A percentile compares a stretch with the other conserved stretches of the same genome.
Evolutionary conservation across 2,888 invertebrate genomes (phyloP).

Genomic region (Ectemnius cavifrons): DNA sequence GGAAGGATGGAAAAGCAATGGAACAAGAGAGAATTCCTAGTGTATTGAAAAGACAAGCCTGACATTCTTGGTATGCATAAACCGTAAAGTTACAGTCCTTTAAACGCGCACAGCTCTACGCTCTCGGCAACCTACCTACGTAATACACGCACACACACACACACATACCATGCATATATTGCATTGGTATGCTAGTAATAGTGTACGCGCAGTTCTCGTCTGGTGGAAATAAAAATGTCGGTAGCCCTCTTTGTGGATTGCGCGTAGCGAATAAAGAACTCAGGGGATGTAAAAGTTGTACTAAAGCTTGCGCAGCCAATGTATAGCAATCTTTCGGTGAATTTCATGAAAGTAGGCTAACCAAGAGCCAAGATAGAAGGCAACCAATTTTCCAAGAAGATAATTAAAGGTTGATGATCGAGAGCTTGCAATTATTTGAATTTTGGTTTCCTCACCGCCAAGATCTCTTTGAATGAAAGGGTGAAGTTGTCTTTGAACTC

Average conservation of each 20-base stretch:
- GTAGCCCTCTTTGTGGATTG: not conserved
- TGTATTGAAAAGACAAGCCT: slow-evolving; percentile 10
- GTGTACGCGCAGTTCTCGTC: slow-evolving; percentile 2
- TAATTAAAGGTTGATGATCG: too few relatives aligned
- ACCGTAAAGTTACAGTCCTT: slow-evolving; percentile 21
- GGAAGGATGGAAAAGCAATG: not conserved
- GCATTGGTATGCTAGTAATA: too few relatives aligned
- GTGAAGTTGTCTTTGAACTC: too few relatives aligned
- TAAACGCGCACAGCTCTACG: slow-evolving; percentile 2
- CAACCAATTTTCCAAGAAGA: too few relatives aligned
- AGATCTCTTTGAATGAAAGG: too few relatives aligned
- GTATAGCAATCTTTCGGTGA: too few relatives aligned
- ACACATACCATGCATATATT: too few relatives aligned
- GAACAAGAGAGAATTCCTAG: slow-evolving; percentile 12
- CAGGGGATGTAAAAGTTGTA: not conserved
- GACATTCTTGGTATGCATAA: not conserved
- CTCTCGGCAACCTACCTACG: not conserved
- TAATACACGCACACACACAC: not conserved
- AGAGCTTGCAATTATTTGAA: too few relatives aligned
- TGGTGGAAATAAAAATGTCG: too few relatives aligned
- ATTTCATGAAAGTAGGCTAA: too few relatives aligned
- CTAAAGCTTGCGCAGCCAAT: not conserved
- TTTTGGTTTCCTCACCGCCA: too few relatives aligned
- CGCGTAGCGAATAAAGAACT: not conserved
- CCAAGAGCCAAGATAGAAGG: too few relatives aligned